Base-by-base conservation (phyloP, 2,888 invertebrate species). In the Mongoloraphidia duomilia region DNA sequence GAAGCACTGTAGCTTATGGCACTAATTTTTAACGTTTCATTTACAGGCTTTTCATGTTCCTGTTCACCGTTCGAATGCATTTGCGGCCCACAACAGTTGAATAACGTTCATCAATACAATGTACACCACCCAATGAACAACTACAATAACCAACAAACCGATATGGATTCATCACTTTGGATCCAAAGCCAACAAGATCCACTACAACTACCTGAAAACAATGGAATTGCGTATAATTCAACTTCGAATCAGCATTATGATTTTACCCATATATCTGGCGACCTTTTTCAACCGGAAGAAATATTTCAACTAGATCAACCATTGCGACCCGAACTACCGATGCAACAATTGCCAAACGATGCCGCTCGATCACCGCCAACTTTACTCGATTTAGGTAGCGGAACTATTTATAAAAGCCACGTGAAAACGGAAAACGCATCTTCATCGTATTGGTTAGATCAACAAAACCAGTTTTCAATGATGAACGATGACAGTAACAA, bases 261-360 rank as follows among this genome's bases (percentile, higher is more conserved):
- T 57, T 77, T 80, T 47, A 69, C 74, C 1, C 67, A 73, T 1
- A 69, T 80, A 42, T 71, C 76, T 0, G 75, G 77, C 40, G 83
- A 84, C 58, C 70, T 83, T 33, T 84, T 84, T 62, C 83, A 83
- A 60, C 83, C 84, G 0, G 84, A 84, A 60, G 84, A 84, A 64
- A 84, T 84, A 53, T 84, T 84, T 65, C 83, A 84, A 62, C 65
- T 84, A 50, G 84, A 84, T 59, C 83, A 84, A 60, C 84, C 84
- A 0, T 72, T 84, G 38, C 69, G 81, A 56, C 67, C 79, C 1
- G 81, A 82, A 58, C 80, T 76, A 54, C 67, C 72, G 2, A 57
- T 63, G 0, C 65, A 72, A 52, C 75, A 75, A 55, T 69, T 69
- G 45, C 55, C 59, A 40, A 69, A 65, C 50, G 66, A 70, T 9